Percentiles rank a stretch among this genome's conserved stretches.
These are phyloP conservation scores for Carassius auratus DNA, from an alignment of 2,113 vertebrate genomes.

Conservation along the genomic window DNA sequence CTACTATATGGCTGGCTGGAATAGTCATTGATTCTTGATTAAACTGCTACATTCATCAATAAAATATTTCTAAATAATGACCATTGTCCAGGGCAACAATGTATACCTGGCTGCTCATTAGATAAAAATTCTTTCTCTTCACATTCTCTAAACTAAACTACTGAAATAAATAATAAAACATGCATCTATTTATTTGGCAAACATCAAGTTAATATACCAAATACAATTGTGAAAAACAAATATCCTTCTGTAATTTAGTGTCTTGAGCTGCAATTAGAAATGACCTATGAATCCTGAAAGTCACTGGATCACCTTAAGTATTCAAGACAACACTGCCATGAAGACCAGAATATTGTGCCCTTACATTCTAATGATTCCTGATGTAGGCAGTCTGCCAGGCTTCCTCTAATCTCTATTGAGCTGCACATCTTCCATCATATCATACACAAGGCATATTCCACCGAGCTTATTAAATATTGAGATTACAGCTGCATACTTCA, in stretches of 20 bases:
- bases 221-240: too few relatives aligned
- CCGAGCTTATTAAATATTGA: conserved; percentile 2
- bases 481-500: not conserved
- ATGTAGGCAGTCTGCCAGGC: not conserved
- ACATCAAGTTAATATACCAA: not conserved
- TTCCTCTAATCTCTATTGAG: not conserved
- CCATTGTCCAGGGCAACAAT: not conserved
- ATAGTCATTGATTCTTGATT: not conserved
- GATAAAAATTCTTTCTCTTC: not conserved
- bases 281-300: not conserved
- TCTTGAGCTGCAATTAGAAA: not conserved
- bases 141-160: not conserved
- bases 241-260: too few relatives aligned
- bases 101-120: not conserved
- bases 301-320: not conserved
- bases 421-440: not conserved
- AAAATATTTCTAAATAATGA: not conserved
- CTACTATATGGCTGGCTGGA: not conserved
- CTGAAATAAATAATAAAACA: not conserved
- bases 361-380: conserved; percentile 2
- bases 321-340: not conserved
- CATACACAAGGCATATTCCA: conserved; percentile 6
- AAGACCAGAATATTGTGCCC: not conserved
- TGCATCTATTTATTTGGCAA: not conserved
- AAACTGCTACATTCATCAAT: not conserved